Percentiles rank a stretch among this genome's conserved stretches.
Evolutionary conservation across 2,113 vertebrate genomes (phyloP).

Genomic region (Steatornis caripensis): DNA sequence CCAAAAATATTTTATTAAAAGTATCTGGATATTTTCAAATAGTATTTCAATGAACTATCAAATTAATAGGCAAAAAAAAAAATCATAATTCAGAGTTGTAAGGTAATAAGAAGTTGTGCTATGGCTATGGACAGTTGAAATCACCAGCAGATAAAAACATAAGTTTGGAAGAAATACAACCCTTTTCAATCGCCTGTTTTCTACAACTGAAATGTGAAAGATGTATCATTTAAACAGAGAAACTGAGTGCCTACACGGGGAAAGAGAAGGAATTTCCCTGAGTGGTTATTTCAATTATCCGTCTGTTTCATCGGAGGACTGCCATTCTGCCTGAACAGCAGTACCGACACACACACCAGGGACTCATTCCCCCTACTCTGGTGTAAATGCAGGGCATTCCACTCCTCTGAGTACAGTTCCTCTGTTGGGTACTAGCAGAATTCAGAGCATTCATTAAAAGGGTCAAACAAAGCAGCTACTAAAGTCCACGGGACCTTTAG

Average conservation of each 20-base stretch:
- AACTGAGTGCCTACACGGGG: background rate
- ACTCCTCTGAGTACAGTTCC: background rate
- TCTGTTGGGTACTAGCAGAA: background rate
- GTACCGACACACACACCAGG: background rate
- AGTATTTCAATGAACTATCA: background rate
- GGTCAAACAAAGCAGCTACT: background rate
- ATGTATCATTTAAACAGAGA: conserved; percentile 5
- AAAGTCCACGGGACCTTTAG: background rate
- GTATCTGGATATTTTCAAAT: conserved; percentile 42
- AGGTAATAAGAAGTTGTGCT: background rate
- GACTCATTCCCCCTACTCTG: background rate
- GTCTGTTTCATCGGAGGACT: background rate
- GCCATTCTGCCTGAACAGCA: background rate
- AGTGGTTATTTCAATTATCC: background rate
- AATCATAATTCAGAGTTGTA: background rate
- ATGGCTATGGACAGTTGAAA: background rate
- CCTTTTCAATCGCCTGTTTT: background rate
- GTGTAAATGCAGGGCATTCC: background rate
- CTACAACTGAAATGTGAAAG: background rate
- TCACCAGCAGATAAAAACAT: background rate
- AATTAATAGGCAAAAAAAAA: background rate
- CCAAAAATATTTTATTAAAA: conserved; percentile 41
- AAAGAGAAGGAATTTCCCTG: background rate
- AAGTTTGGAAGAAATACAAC: background rate
- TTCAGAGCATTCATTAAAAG: background rate